phyloP scores from a whole-genome alignment of 2,113 vertebrate genomes.

The Corynorhinus townsendii region DNA sequence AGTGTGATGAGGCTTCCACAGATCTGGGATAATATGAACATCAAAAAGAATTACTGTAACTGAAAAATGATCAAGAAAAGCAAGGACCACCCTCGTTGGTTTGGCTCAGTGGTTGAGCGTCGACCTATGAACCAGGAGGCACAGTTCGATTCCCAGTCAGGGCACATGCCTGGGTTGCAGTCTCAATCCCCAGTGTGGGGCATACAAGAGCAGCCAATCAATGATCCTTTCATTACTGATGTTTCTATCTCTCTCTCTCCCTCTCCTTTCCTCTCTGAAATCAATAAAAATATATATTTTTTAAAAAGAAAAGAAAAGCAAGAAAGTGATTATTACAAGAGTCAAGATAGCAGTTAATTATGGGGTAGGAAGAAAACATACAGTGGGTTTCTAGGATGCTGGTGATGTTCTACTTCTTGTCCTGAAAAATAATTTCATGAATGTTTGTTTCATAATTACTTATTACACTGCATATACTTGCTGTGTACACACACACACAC shows the following conservation, averaged over 20 bases:
- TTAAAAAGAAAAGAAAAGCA: neutral
- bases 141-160: too few species aligned
- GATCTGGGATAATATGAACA: neutral
- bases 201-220: too few species aligned
- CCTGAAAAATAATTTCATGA: constrained; percentile 9
- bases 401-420: neutral
- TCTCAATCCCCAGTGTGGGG: too few species aligned
- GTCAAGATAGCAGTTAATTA: neutral
- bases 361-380: neutral
- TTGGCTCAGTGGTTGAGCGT: too few species aligned
- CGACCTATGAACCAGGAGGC: too few species aligned
- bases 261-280: too few species aligned
- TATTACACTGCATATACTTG: neutral
- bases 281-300: too few species aligned
- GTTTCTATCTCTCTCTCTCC: too few species aligned
- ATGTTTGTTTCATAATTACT: neutral
- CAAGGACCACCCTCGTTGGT: neutral
- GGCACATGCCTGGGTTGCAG: too few species aligned
- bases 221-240: too few species aligned
- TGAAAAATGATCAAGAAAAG: neutral
- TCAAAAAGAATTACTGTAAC: neutral
- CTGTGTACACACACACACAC: neutral
- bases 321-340: neutral
- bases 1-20: neutral
- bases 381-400: neutral